Evolutionary conservation across 2,113 vertebrate species (phyloP).

Genomic region (Stercorarius parasiticus): DNA sequence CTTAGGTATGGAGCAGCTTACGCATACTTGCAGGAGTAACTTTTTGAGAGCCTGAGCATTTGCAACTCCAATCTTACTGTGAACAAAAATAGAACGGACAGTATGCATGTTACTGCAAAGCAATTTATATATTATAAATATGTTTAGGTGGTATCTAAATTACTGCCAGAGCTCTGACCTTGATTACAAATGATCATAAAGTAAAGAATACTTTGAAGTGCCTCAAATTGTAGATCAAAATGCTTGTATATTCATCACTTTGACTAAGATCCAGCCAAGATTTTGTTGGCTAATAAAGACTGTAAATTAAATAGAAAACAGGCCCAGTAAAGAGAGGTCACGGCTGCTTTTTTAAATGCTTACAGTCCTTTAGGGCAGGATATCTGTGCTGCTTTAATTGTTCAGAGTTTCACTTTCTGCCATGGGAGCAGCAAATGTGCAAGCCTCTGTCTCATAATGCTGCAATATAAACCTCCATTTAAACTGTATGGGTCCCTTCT

Average conservation of each 20-base stretch:
- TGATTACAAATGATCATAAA: constrained; percentile 49
- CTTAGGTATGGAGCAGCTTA: neutral
- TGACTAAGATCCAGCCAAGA: constrained; percentile 39
- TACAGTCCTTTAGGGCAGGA: constrained; percentile 26
- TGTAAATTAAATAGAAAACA: constrained; percentile 61
- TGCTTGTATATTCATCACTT: constrained; percentile 42
- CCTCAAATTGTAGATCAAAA: constrained; percentile 2
- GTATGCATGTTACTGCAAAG: neutral
- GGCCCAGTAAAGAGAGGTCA: constrained; percentile 47
- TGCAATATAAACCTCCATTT: constrained; percentile 55
- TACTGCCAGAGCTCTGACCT: constrained; percentile 48
- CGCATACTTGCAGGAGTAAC: neutral
- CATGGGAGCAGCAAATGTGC: constrained; percentile 38
- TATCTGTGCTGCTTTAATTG: constrained; percentile 62
- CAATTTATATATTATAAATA: constrained; percentile 10
- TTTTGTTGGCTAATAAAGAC: constrained; percentile 64
- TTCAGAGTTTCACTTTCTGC: constrained; percentile 48
- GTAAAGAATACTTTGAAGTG: constrained; percentile 55
- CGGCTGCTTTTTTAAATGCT: constrained; percentile 53
- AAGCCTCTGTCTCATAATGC: constrained; percentile 29
- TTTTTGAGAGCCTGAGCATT: neutral
- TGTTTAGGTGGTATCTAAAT: constrained; percentile 46
- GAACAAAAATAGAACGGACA: neutral
- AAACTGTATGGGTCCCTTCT: constrained; percentile 67
- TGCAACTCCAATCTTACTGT: neutral